A percentile compares a stretch with the other conserved stretches of the same genome.
Evolutionary conservation across 1,140 invertebrate species (phyloP).

Genomic region (Pseudomyrmex pallidus): DNA sequence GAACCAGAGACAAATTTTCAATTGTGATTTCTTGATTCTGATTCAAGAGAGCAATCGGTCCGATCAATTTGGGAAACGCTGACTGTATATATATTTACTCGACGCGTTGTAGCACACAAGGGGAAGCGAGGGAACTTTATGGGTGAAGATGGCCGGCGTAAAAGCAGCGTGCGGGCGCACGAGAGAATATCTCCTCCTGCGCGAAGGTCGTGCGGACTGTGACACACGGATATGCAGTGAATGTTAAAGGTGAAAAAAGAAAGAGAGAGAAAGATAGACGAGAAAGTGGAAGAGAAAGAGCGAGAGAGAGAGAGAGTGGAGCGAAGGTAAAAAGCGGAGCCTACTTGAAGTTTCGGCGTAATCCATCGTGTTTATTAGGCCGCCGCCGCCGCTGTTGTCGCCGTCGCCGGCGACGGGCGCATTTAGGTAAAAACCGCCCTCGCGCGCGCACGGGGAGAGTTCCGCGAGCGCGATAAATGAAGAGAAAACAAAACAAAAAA

Average conservation of each 20-base stretch:
- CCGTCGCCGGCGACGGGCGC: conserved; percentile 77
- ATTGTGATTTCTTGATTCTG: too few relatives aligned
- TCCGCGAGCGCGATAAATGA: conserved; percentile 37
- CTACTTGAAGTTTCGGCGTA: conserved; percentile 84
- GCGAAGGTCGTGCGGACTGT: conserved; percentile 26
- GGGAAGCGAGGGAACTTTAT: background rate
- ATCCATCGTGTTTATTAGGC: conserved; percentile 81
- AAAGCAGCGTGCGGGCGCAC: background rate
- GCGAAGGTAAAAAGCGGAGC: conserved; percentile 36
- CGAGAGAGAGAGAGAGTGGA: conserved; percentile 54
- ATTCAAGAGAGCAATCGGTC: too few relatives aligned
- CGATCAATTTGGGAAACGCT: background rate
- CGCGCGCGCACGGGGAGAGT: conserved; percentile 62
- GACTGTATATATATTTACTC: background rate
- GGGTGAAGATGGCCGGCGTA: conserved; percentile 24
- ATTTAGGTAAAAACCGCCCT: conserved; percentile 73
- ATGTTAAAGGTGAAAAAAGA: conserved; percentile 35
- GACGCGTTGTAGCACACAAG: background rate
- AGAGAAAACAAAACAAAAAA: too few relatives aligned
- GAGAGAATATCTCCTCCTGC: conserved; percentile 2
- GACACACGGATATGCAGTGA: conserved; percentile 19
- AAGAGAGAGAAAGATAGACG: background rate
- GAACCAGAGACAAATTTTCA: too few relatives aligned
- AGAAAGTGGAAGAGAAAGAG: background rate
- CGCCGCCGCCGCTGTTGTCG: conserved; percentile 58